These are phyloP conservation scores for Siniperca chuatsi DNA, from an alignment of 2,113 vertebrate species.

Conservation along the genomic window DNA sequence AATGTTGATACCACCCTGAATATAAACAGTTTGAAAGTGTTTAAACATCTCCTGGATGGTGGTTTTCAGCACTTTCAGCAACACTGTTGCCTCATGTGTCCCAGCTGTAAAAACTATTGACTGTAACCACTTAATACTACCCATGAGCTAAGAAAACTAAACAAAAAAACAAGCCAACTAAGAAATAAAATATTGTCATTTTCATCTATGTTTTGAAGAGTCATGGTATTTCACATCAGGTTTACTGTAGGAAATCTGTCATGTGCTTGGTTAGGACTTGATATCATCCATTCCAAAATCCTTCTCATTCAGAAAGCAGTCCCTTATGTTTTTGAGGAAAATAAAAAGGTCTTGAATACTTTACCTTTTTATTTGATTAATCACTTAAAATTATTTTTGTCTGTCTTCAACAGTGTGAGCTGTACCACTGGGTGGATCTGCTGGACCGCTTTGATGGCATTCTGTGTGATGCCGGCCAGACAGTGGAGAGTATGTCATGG, in stretches of 20 bases:
- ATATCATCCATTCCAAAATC: neutral
- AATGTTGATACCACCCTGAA: neutral
- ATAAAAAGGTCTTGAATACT: neutral
- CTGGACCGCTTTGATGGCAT: conserved; percentile 97
- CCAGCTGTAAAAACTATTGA: neutral
- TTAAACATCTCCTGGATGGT: neutral
- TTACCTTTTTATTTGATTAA: neutral
- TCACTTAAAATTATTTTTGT: neutral
- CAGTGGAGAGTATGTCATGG: conserved; percentile 97
- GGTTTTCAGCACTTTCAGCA: neutral
- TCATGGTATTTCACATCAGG: neutral
- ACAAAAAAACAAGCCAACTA: neutral
- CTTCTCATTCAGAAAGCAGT: neutral
- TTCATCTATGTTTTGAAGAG: neutral
- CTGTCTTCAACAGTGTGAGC: conserved; percentile 88
- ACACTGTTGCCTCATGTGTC: neutral
- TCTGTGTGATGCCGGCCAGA: conserved; percentile 94
- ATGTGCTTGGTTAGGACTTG: neutral
- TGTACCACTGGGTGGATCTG: conserved; percentile 98
- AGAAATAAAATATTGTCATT: neutral
- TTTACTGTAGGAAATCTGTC: neutral
- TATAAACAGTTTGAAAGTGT: neutral
- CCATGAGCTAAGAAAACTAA: neutral
- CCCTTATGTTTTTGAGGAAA: neutral
- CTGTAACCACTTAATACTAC: neutral